Base-by-base conservation (phyloP, 2,113 vertebrate species). In the Vidua macroura region DNA sequence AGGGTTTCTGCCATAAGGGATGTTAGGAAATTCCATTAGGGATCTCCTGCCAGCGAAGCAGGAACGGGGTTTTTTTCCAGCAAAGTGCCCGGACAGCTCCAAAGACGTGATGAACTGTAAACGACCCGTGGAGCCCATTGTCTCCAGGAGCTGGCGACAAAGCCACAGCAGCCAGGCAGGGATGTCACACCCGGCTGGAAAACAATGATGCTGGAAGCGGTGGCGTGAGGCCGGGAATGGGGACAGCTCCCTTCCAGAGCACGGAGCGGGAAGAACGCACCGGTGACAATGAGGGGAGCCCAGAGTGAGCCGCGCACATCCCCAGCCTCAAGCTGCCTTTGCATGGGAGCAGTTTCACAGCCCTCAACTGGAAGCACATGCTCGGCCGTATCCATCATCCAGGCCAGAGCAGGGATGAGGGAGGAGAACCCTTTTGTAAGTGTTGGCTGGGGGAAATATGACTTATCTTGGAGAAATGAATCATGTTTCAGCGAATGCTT, bases 391-490 rank as follows among this genome's bases (percentile, higher is more conserved):
- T 37, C 41, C 80, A 72, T 51, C 86, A 68, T 8, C 83, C 83
- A 23, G 66, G 73, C 69, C 16, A 13, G 63, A 64, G 67, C 33
- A 72, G 0, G 58, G 74, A 18, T n/a, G 51, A 86, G 74, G 62
- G 77, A 93, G 77, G 41, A 2, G 41, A 87, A 24, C 33, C n/a
- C 81, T 91, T 91, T 13, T 75, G 46, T 46, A 68, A 93, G 81
- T 30, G 74, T 84, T 93, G 93, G 96, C 94, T 0, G 0, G 80
- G 48, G 51, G 59, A 88, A 83, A 78, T 56, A 22, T 16, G 55
- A 82, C 48, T 96, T 93, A 88, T 94, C 95, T 92, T 15, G 28
- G 56, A 91, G 69, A 93, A 91, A 93, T 86, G 86, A 93, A 93
- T 96, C 91, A 60, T 88, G 86, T 93, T 96, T 88, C 94, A 92